Evolutionary conservation across 2,113 vertebrate species (phyloP).

Genomic region (Gorsachius goisagi): DNA sequence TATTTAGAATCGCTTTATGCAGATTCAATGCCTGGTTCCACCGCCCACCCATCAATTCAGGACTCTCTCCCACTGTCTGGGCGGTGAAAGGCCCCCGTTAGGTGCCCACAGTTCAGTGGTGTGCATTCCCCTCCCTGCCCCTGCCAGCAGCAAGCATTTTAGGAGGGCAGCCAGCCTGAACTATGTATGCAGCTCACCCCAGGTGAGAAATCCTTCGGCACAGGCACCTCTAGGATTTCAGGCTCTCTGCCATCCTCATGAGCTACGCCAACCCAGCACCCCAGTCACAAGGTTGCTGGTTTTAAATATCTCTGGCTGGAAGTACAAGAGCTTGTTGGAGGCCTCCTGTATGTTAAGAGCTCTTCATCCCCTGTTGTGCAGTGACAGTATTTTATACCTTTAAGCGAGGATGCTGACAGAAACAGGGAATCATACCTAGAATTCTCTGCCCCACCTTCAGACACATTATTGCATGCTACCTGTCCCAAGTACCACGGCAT

Average conservation of each 20-base stretch:
- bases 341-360: neutral
- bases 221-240: neutral
- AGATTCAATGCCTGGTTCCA: neutral
- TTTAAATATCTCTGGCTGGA: neutral
- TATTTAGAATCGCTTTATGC: neutral
- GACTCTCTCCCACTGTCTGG: neutral
- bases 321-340: neutral
- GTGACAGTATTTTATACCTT: neutral
- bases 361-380: neutral
- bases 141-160: neutral
- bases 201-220: neutral
- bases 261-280: neutral
- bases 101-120: neutral
- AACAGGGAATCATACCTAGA: neutral
- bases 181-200: neutral
- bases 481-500: neutral
- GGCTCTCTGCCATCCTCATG: neutral
- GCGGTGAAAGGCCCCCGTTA: neutral
- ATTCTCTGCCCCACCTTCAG: neutral
- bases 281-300: neutral
- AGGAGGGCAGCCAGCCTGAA: neutral
- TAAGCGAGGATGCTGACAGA: neutral
- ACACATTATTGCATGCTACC: neutral
- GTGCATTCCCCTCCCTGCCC: neutral
- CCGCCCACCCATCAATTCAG: rapidly evolving